A percentile compares a stretch with the other conserved stretches of the same genome.
phyloP scores from a whole-genome alignment of 1,140 invertebrate species.

The Hyposmocoma kahamanoa region DNA sequence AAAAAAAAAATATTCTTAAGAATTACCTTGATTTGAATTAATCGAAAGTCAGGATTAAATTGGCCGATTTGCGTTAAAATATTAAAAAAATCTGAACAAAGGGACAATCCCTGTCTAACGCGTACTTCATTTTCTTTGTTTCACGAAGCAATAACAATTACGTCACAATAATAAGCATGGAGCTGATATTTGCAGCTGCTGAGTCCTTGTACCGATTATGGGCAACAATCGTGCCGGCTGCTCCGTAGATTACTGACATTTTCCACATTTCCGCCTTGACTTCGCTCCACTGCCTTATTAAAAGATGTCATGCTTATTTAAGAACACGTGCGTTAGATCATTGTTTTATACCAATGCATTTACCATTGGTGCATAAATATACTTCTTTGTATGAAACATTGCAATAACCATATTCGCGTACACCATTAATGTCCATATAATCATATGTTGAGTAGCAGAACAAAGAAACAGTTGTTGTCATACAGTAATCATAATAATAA shows the following conservation, averaged over 20 bases:
- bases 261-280: conserved; percentile 63
- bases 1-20: no score
- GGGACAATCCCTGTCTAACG: conserved; percentile 27
- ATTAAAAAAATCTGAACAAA: conserved; percentile 30
- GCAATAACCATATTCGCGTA: neutral
- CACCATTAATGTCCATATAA: neutral
- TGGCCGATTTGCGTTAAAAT: neutral
- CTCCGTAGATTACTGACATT: conserved; percentile 65
- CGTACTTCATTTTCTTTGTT: conserved; percentile 60
- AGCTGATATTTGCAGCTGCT: conserved; percentile 65
- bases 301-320: conserved; percentile 55
- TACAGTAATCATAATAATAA: neutral
- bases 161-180: conserved; percentile 62
- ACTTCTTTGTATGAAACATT: neutral
- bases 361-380: neutral
- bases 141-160: conserved; percentile 48
- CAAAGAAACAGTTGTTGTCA: neutral
- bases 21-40: no score
- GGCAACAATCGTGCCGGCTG: conserved; percentile 61
- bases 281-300: conserved; percentile 50
- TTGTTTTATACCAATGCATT: neutral
- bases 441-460: neutral
- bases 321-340: conserved; percentile 35
- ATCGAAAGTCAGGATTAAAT: neutral
- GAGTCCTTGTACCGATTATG: conserved; percentile 69